Percentiles rank a stretch among this genome's conserved stretches.
These are phyloP conservation scores for Lanius collurio DNA, from an alignment of 2,113 vertebrate genomes.

Conservation along the genomic window DNA sequence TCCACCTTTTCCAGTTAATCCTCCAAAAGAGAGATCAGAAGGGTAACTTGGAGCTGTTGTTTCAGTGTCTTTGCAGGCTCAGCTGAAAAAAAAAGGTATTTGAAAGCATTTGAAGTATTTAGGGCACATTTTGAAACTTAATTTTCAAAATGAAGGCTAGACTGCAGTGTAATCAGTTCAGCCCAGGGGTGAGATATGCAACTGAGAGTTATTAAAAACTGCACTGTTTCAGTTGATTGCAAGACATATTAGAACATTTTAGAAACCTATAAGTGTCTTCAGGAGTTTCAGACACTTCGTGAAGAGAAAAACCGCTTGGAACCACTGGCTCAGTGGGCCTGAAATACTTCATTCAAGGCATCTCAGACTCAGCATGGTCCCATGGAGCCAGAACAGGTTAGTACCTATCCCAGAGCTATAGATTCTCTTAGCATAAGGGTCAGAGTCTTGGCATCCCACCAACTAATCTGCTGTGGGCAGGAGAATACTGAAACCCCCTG, in stretches of 20 bases:
- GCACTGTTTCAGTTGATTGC: neutral
- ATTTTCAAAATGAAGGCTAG: neutral
- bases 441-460: neutral
- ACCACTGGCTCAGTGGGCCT: neutral
- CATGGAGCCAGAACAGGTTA: neutral
- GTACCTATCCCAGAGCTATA: neutral
- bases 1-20: neutral
- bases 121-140: neutral
- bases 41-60: neutral
- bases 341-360: neutral
- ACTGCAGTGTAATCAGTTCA: neutral
- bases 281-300: neutral
- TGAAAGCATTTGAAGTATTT: neutral
- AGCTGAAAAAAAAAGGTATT: neutral
- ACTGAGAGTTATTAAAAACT: neutral
- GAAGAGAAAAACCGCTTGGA: neutral
- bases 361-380: neutral
- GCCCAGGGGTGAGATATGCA: neutral
- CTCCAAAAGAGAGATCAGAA: neutral
- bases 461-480: neutral
- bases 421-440: neutral
- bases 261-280: neutral
- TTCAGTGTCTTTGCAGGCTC: neutral
- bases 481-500: neutral
- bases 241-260: neutral